Percentiles rank a stretch among this genome's conserved stretches.
Conservation (phyloP, 2,888 invertebrate genomes). For the Keiferia lycopersicella region DNA sequence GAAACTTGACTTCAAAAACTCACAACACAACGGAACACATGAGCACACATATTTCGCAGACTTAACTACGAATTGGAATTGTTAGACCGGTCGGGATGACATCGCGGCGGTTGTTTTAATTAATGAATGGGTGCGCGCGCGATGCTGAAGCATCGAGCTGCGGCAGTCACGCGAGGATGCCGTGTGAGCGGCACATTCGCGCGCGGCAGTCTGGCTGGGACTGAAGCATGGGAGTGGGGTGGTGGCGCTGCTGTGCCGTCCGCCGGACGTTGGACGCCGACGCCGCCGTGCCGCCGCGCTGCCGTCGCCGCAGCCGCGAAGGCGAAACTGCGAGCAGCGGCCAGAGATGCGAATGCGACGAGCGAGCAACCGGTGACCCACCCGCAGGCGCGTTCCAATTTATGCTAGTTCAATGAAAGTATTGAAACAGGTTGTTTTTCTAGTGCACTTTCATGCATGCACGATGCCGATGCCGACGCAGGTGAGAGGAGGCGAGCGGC, state of each 20-base stretch:
- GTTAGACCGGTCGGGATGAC: conserved; percentile 44
- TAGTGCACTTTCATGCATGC: conserved; percentile 46
- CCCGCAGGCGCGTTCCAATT: conserved; percentile 45
- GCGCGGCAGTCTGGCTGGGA: conserved; percentile 36
- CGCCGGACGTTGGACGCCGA: conserved; percentile 10
- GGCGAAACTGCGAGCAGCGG: background rate
- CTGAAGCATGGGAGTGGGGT: conserved; percentile 28
- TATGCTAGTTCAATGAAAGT: conserved; percentile 48
- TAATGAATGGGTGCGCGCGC: conserved; percentile 35
- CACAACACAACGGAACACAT: conserved; percentile 33
- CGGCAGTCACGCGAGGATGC: conserved; percentile 30
- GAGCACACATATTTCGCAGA: conserved; percentile 36
- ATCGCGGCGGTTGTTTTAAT: conserved; percentile 46
- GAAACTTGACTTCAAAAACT: conserved; percentile 25
- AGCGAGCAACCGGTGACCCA: conserved; percentile 31
- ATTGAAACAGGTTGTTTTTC: conserved; percentile 47
- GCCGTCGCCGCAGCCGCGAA: conserved; percentile 22
- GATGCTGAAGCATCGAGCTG: conserved; percentile 35
- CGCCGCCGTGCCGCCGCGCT: conserved; percentile 18
- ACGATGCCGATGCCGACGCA: conserved; percentile 27
- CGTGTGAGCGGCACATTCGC: conserved; percentile 35
- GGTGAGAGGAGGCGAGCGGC: conserved; percentile 21
- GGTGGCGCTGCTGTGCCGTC: conserved; percentile 11
- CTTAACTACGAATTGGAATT: conserved; percentile 31
- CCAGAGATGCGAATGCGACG: background rate